phyloP scores from a whole-genome alignment of 2,113 vertebrate species.

The Siniperca chuatsi region DNA sequence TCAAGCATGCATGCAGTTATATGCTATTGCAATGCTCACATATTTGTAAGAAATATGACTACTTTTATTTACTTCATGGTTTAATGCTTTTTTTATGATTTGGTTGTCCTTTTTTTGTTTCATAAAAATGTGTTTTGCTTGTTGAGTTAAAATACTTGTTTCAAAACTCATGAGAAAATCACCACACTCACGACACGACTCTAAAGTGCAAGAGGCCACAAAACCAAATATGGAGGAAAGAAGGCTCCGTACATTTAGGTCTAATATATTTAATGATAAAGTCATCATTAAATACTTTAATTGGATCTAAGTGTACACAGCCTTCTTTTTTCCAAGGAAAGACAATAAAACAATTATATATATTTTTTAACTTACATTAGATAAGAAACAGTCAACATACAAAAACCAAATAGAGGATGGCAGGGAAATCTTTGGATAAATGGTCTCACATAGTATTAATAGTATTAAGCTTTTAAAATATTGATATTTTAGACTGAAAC shows the following conservation, averaged over 20 bases:
- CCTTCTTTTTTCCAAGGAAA: background rate
- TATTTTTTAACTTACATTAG: background rate
- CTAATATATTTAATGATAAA: background rate
- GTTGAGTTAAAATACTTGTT: conserved; percentile 17
- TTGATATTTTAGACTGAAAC: background rate
- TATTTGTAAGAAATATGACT: conserved; percentile 66
- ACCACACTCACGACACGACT: background rate
- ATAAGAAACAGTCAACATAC: no score
- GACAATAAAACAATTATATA: no score
- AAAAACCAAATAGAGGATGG: background rate
- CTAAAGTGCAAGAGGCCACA: background rate
- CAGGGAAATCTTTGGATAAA: background rate
- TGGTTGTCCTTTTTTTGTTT: conserved; percentile 9
- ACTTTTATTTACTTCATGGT: conserved; percentile 34
- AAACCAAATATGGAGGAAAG: background rate
- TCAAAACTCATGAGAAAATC: background rate
- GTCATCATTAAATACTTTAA: background rate
- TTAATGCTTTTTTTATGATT: conserved; percentile 34
- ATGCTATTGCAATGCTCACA: conserved; percentile 54
- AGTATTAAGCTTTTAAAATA: background rate
- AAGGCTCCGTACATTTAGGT: background rate
- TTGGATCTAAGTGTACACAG: background rate
- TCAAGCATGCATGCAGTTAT: conserved; percentile 67
- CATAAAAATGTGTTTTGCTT: conserved; percentile 28
- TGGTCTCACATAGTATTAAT: background rate